phyloP scores from a whole-genome alignment of 2,888 invertebrate species.

The Limnephilus rhombicus region DNA sequence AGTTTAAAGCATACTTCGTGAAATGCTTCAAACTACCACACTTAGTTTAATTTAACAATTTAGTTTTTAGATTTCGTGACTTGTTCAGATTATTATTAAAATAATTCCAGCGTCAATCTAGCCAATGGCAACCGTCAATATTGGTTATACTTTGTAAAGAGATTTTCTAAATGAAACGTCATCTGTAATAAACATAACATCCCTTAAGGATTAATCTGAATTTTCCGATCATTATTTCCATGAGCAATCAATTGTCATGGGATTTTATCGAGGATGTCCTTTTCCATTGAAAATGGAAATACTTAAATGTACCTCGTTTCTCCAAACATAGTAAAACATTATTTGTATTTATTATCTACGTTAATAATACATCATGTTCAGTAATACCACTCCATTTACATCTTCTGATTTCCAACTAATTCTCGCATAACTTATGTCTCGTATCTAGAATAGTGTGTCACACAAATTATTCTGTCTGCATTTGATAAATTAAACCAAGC shows the following conservation, averaged over 20 bases:
- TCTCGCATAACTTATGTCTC: neutral
- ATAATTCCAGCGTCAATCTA: neutral
- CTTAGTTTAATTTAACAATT: neutral
- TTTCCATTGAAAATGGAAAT: neutral
- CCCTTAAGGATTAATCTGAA: neutral
- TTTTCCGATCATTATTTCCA: neutral
- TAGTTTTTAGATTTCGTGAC: neutral
- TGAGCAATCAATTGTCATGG: neutral
- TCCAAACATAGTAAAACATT: neutral
- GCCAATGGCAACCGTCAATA: neutral
- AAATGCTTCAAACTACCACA: neutral
- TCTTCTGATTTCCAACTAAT: neutral
- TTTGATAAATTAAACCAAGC: neutral
- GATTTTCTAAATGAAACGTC: neutral
- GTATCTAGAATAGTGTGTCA: neutral
- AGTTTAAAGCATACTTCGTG: neutral
- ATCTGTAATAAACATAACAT: neutral
- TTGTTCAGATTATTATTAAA: neutral
- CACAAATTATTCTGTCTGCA: neutral
- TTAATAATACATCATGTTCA: neutral
- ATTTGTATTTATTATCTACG: neutral
- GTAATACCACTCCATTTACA: neutral
- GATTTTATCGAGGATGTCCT: conserved; percentile 12
- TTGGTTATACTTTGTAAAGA: neutral
- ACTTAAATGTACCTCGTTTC: neutral